phyloP scores from a whole-genome alignment of 2,888 invertebrate species.

The Anoplius nigerrimus region DNA sequence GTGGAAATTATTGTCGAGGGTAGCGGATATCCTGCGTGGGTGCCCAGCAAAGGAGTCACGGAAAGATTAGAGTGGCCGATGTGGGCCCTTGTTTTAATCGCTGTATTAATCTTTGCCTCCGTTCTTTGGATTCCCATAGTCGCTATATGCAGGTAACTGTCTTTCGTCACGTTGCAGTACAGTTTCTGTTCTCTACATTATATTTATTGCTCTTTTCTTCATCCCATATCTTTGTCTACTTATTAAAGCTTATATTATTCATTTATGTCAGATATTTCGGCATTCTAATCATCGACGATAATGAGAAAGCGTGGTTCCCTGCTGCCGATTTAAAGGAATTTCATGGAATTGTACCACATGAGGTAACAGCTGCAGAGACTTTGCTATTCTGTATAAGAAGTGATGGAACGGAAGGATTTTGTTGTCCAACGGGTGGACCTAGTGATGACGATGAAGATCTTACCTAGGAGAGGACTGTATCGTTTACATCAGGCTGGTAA shows the following conservation, averaged over 20 bases:
- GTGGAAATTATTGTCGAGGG: conserved; percentile 87
- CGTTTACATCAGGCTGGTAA: conserved; percentile 37
- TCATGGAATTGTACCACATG: conserved; percentile 90
- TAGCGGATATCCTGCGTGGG: conserved; percentile 91
- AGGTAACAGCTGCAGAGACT: conserved; percentile 86
- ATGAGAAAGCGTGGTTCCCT: conserved; percentile 95
- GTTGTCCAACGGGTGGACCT: conserved; percentile 83
- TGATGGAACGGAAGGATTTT: conserved; percentile 89
- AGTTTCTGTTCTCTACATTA: neutral
- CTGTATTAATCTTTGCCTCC: conserved; percentile 85
- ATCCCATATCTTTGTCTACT: neutral
- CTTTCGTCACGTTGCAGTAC: neutral
- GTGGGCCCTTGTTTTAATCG: conserved; percentile 88
- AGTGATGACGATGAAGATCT: conserved; percentile 77
- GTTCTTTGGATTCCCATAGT: conserved; percentile 92
- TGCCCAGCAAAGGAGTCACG: conserved; percentile 83
- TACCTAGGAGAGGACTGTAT: conserved; percentile 58
- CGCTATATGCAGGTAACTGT: conserved; percentile 84
- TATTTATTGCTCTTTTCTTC: neutral
- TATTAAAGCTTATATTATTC: too few species aligned
- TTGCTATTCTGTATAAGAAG: conserved; percentile 89
- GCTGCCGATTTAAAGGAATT: conserved; percentile 91
- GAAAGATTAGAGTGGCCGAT: conserved; percentile 89
- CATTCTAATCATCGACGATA: conserved; percentile 88
- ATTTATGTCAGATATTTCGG: conserved; percentile 81